These are phyloP conservation scores for Clangula hyemalis DNA, from an alignment of 2,797 vertebrate species.

Conservation along the genomic window DNA sequence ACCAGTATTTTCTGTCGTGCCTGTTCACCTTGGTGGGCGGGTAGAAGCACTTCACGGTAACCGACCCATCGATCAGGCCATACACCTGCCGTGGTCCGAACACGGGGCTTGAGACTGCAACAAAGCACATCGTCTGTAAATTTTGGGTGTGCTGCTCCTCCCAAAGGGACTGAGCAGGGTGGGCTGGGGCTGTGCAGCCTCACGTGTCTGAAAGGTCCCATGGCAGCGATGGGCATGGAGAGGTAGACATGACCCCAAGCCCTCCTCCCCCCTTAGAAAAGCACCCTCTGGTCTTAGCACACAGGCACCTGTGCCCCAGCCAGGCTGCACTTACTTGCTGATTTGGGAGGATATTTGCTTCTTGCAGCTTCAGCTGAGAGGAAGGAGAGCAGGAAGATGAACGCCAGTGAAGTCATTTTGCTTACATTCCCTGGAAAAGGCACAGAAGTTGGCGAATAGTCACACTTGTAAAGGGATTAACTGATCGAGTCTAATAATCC, in stretches of 20 bases:
- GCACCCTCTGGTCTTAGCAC: not conserved
- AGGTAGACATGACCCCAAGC: fast-evolving
- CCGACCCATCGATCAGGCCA: not conserved
- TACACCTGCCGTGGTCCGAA: slow-evolving; percentile 74
- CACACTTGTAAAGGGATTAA: not conserved
- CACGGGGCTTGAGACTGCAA: slow-evolving; percentile 65
- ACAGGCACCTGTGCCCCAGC: fast-evolving
- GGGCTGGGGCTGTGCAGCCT: fast-evolving
- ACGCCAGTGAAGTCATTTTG: not conserved
- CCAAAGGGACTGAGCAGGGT: fast-evolving
- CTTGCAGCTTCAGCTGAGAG: slow-evolving; percentile 20
- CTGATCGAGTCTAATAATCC: not conserved
- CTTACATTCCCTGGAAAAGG: slow-evolving; percentile 7
- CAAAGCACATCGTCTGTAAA: not conserved
- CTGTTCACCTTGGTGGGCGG: slow-evolving; percentile 60
- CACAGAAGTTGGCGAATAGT: not conserved
- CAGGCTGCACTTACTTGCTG: not conserved
- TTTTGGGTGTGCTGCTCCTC: fast-evolving
- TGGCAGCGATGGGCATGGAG: not conserved
- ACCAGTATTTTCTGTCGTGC: slow-evolving; percentile 78
- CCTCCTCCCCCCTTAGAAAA: not conserved
- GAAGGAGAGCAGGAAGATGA: slow-evolving; percentile 43
- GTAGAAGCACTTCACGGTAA: slow-evolving; percentile 73
- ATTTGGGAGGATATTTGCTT: not conserved
- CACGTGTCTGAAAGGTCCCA: fast-evolving